Percentiles rank a stretch among this genome's conserved stretches.
Conservation (phyloP, 1,140 invertebrate species). For the Psix sp. region DNA sequence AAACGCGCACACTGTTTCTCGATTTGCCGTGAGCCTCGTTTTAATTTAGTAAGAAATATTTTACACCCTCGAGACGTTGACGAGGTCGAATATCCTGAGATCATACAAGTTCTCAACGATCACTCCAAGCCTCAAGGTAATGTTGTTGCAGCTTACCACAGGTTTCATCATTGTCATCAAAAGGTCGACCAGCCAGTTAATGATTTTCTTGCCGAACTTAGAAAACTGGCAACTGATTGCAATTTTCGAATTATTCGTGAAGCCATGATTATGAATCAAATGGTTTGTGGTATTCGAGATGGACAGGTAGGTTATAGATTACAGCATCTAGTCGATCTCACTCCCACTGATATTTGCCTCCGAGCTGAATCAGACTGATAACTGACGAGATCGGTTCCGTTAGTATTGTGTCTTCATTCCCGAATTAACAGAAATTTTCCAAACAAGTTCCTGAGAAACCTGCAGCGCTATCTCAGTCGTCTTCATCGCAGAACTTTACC, state of each 20-base stretch:
- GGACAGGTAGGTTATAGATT: not conserved
- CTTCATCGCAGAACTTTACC: slow-evolving; percentile 1
- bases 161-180: slow-evolving; percentile 7
- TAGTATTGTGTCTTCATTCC: not conserved
- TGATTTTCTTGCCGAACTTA: slow-evolving; percentile 6
- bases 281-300: slow-evolving; percentile 16
- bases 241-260: not conserved
- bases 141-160: slow-evolving; percentile 6
- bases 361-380: slow-evolving; percentile 9
- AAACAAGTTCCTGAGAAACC: not conserved
- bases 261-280: slow-evolving; percentile 11
- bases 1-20: slow-evolving; percentile 9
- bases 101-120: not conserved
- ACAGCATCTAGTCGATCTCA: not conserved
- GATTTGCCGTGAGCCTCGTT: slow-evolving; percentile 5
- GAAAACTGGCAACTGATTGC: slow-evolving; percentile 6
- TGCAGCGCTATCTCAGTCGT: not conserved
- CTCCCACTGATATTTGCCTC: not conserved
- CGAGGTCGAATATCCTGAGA: not conserved
- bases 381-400: slow-evolving; percentile 1
- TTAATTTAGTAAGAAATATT: slow-evolving; percentile 8
- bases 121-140: slow-evolving; percentile 8
- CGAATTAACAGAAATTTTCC: not conserved
- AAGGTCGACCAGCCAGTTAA: not conserved
- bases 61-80: slow-evolving; percentile 8